phyloP scores from a whole-genome alignment of 2,888 invertebrate genomes.

The Phaedon cochleariae region DNA sequence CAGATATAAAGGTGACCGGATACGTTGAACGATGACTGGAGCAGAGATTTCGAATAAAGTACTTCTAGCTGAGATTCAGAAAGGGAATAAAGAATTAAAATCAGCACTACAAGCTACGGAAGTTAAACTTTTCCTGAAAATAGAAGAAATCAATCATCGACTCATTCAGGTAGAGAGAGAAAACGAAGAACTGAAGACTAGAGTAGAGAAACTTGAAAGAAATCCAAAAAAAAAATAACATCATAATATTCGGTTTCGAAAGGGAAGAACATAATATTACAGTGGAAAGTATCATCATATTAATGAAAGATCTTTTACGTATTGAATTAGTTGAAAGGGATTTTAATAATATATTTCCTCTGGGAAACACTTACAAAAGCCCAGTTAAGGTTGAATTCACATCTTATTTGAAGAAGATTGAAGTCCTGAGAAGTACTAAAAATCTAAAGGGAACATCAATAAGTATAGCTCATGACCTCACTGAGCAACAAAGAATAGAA shows the following conservation, averaged over 20 bases:
- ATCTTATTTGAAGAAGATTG: not conserved
- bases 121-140: too few species aligned
- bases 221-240: not conserved
- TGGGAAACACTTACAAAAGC: not conserved
- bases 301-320: not conserved
- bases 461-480: not conserved
- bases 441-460: not conserved
- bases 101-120: too few species aligned
- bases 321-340: not conserved
- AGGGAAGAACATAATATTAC: slow-evolving; percentile 1
- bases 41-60: too few species aligned
- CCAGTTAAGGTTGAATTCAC: slow-evolving; percentile 3
- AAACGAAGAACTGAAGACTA: too few species aligned
- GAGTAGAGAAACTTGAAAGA: not conserved
- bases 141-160: too few species aligned
- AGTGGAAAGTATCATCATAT: not conserved
- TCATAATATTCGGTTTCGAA: not conserved
- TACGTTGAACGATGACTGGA: too few species aligned
- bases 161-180: too few species aligned
- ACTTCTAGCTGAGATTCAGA: too few species aligned
- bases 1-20: too few species aligned
- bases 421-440: not conserved
- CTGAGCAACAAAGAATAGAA: slow-evolving; percentile 3
- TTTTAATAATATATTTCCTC: not conserved
- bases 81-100: too few species aligned